Conservation (phyloP, 1,140 invertebrate species). For the Rhopalosiphum maidis region DNA sequence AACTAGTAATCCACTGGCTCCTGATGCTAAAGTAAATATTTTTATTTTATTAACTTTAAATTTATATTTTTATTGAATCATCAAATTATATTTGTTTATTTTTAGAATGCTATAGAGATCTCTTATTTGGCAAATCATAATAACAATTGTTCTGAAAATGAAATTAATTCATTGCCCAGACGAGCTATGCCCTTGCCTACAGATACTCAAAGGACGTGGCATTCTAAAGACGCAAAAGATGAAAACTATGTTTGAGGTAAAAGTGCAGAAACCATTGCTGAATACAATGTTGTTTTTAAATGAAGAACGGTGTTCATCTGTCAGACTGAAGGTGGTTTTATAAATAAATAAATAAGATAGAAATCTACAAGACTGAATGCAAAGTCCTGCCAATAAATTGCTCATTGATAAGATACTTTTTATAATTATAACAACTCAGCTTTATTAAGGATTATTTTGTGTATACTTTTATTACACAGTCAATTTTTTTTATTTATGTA, state of each 20-base stretch:
- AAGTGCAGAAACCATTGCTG: background rate
- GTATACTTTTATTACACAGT: background rate
- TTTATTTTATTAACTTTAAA: background rate
- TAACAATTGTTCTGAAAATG: constrained; percentile 58
- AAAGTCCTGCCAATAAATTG: constrained; percentile 55
- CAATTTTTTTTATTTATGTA: background rate
- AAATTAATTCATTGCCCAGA: constrained; percentile 48
- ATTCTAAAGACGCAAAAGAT: constrained; percentile 42
- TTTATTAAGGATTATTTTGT: background rate
- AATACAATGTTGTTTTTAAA: background rate
- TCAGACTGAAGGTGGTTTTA: constrained; percentile 26
- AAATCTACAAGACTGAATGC: constrained; percentile 53
- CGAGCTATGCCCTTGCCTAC: constrained; percentile 40
- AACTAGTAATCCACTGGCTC: constrained; percentile 73
- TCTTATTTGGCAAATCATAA: constrained; percentile 59
- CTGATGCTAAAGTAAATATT: constrained; percentile 64
- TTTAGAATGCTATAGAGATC: constrained; percentile 60
- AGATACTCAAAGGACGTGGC: constrained; percentile 40
- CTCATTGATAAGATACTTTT: constrained; percentile 40
- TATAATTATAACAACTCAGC: constrained; percentile 26
- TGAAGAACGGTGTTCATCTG: background rate
- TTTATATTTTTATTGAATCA: background rate
- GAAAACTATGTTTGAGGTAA: constrained; percentile 40
- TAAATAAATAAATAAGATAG: constrained; percentile 16
- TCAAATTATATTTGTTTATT: constrained; percentile 17